These are phyloP conservation scores for Hoplostethus atlanticus DNA, from an alignment of 2,797 vertebrate species.

Conservation along the genomic window DNA sequence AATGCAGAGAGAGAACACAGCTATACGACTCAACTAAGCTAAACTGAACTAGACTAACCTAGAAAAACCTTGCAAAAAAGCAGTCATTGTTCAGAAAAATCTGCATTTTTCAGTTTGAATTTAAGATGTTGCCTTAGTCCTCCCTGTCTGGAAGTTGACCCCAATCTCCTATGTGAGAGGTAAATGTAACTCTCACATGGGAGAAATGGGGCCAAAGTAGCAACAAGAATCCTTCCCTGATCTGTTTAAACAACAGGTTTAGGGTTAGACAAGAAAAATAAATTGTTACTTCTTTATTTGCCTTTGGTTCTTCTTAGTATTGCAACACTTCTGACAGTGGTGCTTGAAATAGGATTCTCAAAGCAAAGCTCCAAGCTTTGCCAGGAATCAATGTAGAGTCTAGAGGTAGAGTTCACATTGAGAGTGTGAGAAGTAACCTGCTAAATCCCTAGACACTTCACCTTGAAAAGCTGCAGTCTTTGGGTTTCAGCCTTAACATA, in stretches of 20 bases:
- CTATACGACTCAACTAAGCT: background rate
- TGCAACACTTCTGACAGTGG: background rate
- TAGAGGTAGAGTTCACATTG: background rate
- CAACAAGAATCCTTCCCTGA: background rate
- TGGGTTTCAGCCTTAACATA: no score
- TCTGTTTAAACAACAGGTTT: background rate
- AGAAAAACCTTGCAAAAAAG: background rate
- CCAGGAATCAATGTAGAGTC: background rate
- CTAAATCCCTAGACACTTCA: no score
- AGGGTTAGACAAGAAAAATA: background rate
- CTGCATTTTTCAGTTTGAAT: background rate
- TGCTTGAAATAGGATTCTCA: background rate
- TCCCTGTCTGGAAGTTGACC: constrained; percentile 5
- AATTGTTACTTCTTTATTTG: background rate
- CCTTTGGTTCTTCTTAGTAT: background rate
- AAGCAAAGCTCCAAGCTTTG: background rate
- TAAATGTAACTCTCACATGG: no score
- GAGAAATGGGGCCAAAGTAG: background rate
- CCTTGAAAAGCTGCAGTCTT: no score
- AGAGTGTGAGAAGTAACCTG: background rate
- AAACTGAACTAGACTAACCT: background rate
- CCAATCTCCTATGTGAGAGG: constrained; percentile 1
- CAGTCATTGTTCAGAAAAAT: background rate
- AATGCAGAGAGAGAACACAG: background rate
- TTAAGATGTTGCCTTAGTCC: background rate